Evolutionary conservation across 2,888 invertebrate species (phyloP), one percentile per base, ranked within the genome.

Genomic region (Strigamia maritima): DNA sequence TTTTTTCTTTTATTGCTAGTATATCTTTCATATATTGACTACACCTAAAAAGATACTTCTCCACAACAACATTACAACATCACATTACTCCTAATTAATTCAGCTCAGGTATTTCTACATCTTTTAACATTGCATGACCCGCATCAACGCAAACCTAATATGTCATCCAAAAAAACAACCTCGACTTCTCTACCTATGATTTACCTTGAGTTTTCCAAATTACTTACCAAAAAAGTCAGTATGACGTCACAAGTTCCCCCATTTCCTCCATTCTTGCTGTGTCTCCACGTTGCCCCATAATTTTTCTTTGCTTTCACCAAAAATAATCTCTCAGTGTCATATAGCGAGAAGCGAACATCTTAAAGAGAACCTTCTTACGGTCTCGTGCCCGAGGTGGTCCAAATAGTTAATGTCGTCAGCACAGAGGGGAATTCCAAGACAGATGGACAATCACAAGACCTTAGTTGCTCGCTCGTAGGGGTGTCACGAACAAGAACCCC

Each of bases 401-500:
- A 24, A 22, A 65, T 24, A 22, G 60, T 65, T 65, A 65, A 65
- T 24, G 60, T 65, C 60, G 22, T n/a, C 60, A 24, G 60, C 60
- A 22, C 60, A 65, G 60, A 65, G 60, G 60, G 60, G 60, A 19
- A 22, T 65, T 65, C 7, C 24, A 65, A 65, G 60, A 65, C 60
- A 65, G 60, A 65, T 65, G 60, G 60, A 65, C 60, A 22, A 65
- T 65, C 60, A 19, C 60, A 24, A 65, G 60, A 65, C 60, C 24
- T 65, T 24, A 65, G 60, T 65, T 65, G 60, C 60, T 65, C 22
- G 60, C 60, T 65, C 22, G 60, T 65, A 65, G 60, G 60, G 60
- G 60, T 65, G 60, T 65, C 60, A 65, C 60, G 60, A 24, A 65
- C 60, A 24, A 65, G 24, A 65, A 65, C 60, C 60, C 60, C 60